Percentiles rank a stretch among this genome's conserved stretches.
Evolutionary conservation across 2,113 vertebrate species (phyloP).

Genomic region (Hiodon alosoides): DNA sequence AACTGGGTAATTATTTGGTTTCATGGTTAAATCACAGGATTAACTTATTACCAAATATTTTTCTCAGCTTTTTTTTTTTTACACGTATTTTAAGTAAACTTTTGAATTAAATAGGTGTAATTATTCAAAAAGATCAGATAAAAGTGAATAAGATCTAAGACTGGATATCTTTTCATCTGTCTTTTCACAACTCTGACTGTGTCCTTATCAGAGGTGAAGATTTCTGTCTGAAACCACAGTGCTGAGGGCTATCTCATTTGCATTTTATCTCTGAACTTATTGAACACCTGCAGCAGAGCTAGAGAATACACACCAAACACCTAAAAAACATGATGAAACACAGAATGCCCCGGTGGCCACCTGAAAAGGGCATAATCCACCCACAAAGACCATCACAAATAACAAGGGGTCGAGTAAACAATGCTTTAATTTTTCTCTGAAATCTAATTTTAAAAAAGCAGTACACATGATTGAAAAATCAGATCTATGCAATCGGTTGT

Average conservation of each 20-base stretch:
- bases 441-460: too few relatives aligned
- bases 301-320: too few relatives aligned
- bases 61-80: background rate
- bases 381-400: background rate
- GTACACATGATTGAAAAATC: too few relatives aligned
- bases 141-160: conserved; percentile 6
- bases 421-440: too few relatives aligned
- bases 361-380: background rate
- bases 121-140: conserved; percentile 14
- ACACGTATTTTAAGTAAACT: background rate
- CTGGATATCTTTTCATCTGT: conserved; percentile 2
- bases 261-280: conserved; percentile 14
- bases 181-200: conserved; percentile 3
- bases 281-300: too few relatives aligned
- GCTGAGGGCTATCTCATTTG: background rate
- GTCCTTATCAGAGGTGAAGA: conserved; percentile 22
- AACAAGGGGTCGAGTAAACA: too few relatives aligned
- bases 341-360: background rate
- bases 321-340: background rate
- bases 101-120: background rate
- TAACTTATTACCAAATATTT: too few relatives aligned
- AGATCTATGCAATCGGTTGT: too few relatives aligned
- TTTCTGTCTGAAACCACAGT: background rate
- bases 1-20: too few relatives aligned
- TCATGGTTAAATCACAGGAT: too few relatives aligned